phyloP scores from a whole-genome alignment of 2,888 invertebrate species.

The Megalurothrips usitatus region DNA sequence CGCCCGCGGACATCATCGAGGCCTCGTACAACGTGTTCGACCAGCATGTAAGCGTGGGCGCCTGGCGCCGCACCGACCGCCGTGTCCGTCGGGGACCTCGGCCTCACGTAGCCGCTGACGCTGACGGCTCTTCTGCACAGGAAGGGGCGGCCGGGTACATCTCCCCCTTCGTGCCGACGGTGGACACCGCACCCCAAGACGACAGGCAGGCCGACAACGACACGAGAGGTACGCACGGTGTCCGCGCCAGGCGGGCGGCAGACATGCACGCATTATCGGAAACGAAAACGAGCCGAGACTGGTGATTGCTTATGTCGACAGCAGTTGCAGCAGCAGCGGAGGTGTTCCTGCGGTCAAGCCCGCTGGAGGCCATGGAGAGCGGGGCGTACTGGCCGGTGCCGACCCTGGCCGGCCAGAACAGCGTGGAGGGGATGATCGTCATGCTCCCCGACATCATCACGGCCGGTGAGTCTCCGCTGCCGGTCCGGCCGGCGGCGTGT shows the following conservation, averaged over 20 bases:
- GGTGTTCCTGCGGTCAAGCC: not conserved
- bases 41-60: not conserved
- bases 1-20: not conserved
- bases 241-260: too few species aligned
- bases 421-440: not conserved
- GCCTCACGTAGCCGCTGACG: not conserved
- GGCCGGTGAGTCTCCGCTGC: not conserved
- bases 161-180: not conserved
- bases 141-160: not conserved
- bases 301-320: too few species aligned
- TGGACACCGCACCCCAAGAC: not conserved
- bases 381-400: not conserved
- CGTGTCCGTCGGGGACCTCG: not conserved
- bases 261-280: too few species aligned
- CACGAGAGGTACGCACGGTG: not conserved
- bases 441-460: slow-evolving; percentile 17
- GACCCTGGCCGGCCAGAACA: not conserved
- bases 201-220: not conserved
- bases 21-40: not conserved
- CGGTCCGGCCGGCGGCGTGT: too few species aligned
- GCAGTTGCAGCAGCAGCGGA: too few species aligned
- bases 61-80: not conserved
- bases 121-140: not conserved
- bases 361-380: not conserved
- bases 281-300: too few species aligned